These are phyloP conservation scores for Bellardia bayeri DNA, from an alignment of 2,888 invertebrate genomes.

Conservation along the genomic window DNA sequence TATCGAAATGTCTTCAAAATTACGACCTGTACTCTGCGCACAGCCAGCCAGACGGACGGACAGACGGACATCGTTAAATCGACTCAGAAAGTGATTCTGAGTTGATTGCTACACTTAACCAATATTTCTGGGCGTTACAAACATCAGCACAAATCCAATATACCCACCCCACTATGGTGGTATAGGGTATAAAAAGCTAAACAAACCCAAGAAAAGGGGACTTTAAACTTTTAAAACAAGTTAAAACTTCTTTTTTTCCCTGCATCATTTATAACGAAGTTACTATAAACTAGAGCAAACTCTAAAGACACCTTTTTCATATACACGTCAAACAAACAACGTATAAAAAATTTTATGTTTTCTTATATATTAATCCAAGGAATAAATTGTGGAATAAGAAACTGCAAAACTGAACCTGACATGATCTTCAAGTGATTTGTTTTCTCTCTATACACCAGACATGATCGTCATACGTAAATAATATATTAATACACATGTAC, in stretches of 20 bases:
- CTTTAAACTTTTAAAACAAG: slow-evolving; percentile 55
- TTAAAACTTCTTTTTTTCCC: slow-evolving; percentile 5
- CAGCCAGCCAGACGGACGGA: too few species aligned
- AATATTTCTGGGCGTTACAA: too few species aligned
- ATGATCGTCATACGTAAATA: slow-evolving; percentile 1
- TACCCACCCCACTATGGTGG: too few species aligned
- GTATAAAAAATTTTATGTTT: too few species aligned
- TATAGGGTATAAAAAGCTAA: not conserved
- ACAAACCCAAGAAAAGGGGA: slow-evolving; percentile 16
- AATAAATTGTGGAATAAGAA: slow-evolving; percentile 6
- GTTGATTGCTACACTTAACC: too few species aligned
- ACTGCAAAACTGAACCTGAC: slow-evolving; percentile 29
- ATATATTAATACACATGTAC: not conserved
- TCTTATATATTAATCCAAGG: not conserved
- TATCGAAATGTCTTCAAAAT: too few species aligned
- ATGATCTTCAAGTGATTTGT: slow-evolving; percentile 44
- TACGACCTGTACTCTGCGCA: too few species aligned
- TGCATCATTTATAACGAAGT: not conserved
- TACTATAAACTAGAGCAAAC: slow-evolving; percentile 54
- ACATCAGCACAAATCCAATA: too few species aligned
- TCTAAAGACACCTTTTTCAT: not conserved
- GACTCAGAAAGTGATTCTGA: too few species aligned
- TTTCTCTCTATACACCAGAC: slow-evolving; percentile 10
- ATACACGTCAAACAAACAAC: not conserved
- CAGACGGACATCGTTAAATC: too few species aligned